Evolutionary conservation across 2,797 vertebrate genomes (phyloP).

Genomic region (Neosilurus hyrtlii): DNA sequence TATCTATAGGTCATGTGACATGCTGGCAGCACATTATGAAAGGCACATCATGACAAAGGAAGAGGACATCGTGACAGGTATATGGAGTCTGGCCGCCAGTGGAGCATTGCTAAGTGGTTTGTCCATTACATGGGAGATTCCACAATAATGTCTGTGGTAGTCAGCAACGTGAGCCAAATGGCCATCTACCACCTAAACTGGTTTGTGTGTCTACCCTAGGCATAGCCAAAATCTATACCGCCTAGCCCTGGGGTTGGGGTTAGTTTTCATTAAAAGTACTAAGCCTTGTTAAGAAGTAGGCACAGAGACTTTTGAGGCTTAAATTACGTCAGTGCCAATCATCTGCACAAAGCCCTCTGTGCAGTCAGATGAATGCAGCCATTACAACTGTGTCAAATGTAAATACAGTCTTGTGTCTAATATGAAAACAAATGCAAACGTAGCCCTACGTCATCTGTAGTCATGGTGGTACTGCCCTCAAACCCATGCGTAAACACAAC

Average conservation of each 20-base stretch:
- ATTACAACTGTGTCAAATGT: conserved; percentile 30
- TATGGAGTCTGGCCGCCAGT: no score
- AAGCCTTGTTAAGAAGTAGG: neutral
- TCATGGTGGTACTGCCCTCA: neutral
- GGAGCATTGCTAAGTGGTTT: no score
- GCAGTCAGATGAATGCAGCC: conserved; percentile 14
- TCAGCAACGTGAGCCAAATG: neutral
- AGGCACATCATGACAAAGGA: no score
- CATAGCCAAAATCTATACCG: neutral
- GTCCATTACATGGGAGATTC: no score
- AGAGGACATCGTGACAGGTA: no score
- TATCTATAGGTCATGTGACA: no score
- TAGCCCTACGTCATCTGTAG: conserved; percentile 10
- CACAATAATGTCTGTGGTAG: neutral
- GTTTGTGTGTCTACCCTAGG: neutral
- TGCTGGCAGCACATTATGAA: no score
- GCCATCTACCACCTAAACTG: neutral
- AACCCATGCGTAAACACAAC: conserved; percentile 4
- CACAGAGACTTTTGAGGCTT: neutral
- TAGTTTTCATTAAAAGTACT: neutral
- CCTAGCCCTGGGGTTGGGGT: conserved; percentile 2
- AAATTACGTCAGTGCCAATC: neutral
- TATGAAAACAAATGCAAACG: conserved; percentile 37
- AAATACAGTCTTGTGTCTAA: conserved; percentile 33
- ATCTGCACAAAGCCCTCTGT: neutral